phyloP scores from a whole-genome alignment of 2,113 vertebrate genomes.

The Canis aureus region DNA sequence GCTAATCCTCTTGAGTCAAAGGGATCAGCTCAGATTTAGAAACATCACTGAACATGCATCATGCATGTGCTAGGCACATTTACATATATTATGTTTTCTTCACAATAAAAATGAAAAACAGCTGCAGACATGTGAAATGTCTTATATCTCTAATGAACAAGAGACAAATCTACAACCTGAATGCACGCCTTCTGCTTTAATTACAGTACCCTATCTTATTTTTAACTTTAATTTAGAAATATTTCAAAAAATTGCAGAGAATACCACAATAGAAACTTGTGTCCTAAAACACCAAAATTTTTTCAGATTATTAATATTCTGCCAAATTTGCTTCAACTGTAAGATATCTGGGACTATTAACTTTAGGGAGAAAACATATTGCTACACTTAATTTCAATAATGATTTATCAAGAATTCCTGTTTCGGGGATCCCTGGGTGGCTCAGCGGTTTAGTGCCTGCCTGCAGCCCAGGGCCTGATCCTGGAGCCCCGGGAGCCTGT shows the following conservation, averaged over 20 bases:
- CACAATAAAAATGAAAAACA: background rate
- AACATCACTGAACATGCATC: background rate
- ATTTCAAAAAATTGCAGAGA: background rate
- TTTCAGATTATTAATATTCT: background rate
- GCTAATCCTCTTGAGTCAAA: background rate
- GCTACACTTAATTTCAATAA: background rate
- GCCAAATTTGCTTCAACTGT: background rate
- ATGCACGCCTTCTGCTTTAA: background rate
- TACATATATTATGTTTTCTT: background rate
- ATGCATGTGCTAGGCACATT: background rate
- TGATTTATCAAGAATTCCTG: background rate
- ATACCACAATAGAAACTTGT: background rate
- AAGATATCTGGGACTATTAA: background rate
- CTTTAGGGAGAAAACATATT: background rate
- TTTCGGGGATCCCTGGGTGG: background rate
- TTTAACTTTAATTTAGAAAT: background rate
- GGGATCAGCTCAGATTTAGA: background rate
- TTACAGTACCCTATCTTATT: background rate
- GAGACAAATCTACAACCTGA: background rate
- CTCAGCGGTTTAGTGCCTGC: no score
- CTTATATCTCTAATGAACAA: background rate
- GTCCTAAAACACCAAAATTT: background rate
- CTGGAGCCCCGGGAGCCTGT: no score
- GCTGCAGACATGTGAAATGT: background rate
- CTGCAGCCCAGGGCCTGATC: no score